Percentiles rank a stretch among this genome's conserved stretches.
Evolutionary conservation across 2,113 vertebrate genomes (phyloP).

Genomic region (Tetrao urogallus): DNA sequence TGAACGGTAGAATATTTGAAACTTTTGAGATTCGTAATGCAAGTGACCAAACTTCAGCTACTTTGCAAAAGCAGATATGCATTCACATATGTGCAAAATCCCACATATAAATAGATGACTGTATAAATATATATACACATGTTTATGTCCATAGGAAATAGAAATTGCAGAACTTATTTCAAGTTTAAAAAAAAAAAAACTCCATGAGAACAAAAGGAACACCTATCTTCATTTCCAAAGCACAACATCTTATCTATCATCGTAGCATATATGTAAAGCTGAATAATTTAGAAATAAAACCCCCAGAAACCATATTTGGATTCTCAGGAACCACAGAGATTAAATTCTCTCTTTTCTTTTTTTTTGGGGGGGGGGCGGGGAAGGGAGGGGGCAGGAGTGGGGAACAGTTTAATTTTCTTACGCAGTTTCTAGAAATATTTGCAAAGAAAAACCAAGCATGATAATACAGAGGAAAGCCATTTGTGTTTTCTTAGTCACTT

Average conservation of each 20-base stretch:
- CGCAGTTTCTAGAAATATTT: background rate
- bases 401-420: background rate
- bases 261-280: background rate
- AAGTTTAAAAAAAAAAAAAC: background rate
- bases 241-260: slow-evolving; percentile 3
- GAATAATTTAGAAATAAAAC: slow-evolving; percentile 55
- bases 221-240: slow-evolving; percentile 1
- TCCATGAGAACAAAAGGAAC: background rate
- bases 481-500: slow-evolving; percentile 1
- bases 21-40: background rate
- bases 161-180: background rate
- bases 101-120: background rate
- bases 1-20: background rate
- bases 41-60: background rate
- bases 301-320: background rate
- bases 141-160: background rate
- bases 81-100: background rate
- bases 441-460: background rate
- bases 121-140: background rate
- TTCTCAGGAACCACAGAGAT: slow-evolving; percentile 1
- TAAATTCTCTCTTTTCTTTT: background rate
- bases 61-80: background rate
- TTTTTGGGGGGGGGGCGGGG: background rate
- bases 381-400: no score
- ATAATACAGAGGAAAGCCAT: background rate